Evolutionary conservation across 2,797 vertebrate genomes (phyloP).

Genomic region (Arremon aurantiirostris): DNA sequence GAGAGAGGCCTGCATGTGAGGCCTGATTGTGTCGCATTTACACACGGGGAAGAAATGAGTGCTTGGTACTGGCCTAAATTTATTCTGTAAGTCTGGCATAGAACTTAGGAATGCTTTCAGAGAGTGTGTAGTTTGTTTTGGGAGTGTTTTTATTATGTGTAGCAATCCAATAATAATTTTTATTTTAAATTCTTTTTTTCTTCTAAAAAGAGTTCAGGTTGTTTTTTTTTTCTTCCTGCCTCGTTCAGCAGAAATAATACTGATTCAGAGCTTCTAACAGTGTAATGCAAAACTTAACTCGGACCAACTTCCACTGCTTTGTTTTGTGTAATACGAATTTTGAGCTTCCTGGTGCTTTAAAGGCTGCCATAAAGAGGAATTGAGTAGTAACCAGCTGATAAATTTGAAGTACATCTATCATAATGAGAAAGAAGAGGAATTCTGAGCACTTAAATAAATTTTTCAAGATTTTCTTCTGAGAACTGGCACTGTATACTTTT

Average conservation of each 20-base stretch:
- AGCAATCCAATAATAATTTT: conserved; percentile 2
- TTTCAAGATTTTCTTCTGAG: neutral
- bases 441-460: neutral
- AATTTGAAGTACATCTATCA: neutral
- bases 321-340: neutral
- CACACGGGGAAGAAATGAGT: conserved; percentile 33
- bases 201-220: neutral
- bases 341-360: neutral
- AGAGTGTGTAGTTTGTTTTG: neutral
- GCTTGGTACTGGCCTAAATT: conserved; percentile 57
- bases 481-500: neutral
- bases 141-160: conserved; percentile 17
- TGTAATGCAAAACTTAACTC: neutral
- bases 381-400: neutral
- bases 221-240: neutral
- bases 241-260: neutral
- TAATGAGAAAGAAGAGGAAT: neutral
- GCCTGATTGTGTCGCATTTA: conserved; percentile 73
- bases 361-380: neutral
- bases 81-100: conserved; percentile 3
- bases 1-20: conserved; percentile 72
- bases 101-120: neutral
- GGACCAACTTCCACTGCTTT: neutral
- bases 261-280: neutral
- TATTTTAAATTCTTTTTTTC: neutral